Percentiles rank a stretch among this genome's conserved stretches.
These are phyloP conservation scores for Catocala fraxini DNA, from an alignment of 2,888 invertebrate genomes.

Conservation along the genomic window DNA sequence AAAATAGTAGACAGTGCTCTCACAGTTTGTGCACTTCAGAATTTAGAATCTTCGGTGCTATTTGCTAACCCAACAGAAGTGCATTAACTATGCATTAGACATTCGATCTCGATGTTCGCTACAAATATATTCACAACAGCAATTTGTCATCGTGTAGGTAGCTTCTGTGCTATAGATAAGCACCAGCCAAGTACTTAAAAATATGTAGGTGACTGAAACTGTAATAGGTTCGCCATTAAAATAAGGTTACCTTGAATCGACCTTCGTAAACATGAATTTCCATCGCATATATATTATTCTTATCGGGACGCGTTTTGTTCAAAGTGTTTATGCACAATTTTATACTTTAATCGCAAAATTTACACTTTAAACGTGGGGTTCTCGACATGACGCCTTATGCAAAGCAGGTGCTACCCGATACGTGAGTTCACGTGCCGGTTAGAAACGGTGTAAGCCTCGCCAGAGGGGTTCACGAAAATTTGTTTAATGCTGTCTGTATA, in stretches of 20 bases:
- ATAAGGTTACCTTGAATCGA: slow-evolving; percentile 72
- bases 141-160: slow-evolving; percentile 44
- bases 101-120: slow-evolving; percentile 51
- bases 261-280: slow-evolving; percentile 61
- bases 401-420: slow-evolving; percentile 87
- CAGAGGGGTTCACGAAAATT: slow-evolving; percentile 51
- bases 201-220: slow-evolving; percentile 25
- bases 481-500: slow-evolving; percentile 41
- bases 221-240: slow-evolving; percentile 42
- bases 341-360: slow-evolving; percentile 84
- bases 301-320: slow-evolving; percentile 72
- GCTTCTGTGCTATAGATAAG: slow-evolving; percentile 20
- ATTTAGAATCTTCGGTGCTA: slow-evolving; percentile 45
- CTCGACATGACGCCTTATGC: slow-evolving; percentile 85
- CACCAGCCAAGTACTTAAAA: slow-evolving; percentile 24
- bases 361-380: slow-evolving; percentile 82
- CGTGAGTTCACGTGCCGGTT: slow-evolving; percentile 64
- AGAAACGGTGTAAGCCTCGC: slow-evolving; percentile 63
- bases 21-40: slow-evolving; percentile 38
- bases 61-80: slow-evolving; percentile 50
- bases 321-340: slow-evolving; percentile 76
- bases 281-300: slow-evolving; percentile 68
- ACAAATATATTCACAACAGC: slow-evolving; percentile 52
- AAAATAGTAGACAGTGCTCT: slow-evolving; percentile 36
- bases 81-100: slow-evolving; percentile 56